Evolutionary conservation across 2,113 vertebrate species (phyloP).

Genomic region (Neopipo cinnamomea): DNA sequence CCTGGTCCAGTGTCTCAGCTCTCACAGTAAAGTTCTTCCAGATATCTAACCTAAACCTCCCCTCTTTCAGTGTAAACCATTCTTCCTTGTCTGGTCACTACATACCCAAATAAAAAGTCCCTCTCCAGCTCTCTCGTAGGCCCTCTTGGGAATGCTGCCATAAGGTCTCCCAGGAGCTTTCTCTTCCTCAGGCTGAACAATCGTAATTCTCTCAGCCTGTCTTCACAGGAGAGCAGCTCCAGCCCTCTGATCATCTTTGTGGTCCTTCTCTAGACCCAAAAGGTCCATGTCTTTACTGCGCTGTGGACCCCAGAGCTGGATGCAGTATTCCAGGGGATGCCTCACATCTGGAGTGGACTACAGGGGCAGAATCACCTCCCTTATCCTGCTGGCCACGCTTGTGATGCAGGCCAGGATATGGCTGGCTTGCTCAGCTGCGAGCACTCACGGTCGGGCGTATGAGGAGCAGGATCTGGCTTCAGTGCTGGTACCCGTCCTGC

Average conservation of each 20-base stretch:
- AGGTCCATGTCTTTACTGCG: neutral
- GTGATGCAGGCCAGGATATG: neutral
- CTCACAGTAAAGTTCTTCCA: neutral
- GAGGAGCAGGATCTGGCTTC: neutral
- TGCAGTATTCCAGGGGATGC: neutral
- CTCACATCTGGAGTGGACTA: neutral
- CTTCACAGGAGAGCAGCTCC: neutral
- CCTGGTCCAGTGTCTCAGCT: neutral
- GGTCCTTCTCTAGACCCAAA: neutral
- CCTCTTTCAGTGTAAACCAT: neutral
- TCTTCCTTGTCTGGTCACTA: neutral
- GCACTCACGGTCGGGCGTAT: too few relatives aligned
- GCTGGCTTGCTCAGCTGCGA: neutral
- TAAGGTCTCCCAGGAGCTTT: neutral
- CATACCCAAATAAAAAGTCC: neutral
- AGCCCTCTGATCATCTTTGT: neutral
- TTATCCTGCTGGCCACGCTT: neutral
- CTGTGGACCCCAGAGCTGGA: neutral
- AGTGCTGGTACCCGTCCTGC: fast-evolving
- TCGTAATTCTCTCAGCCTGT: neutral
- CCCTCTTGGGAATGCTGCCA: neutral
- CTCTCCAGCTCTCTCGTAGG: neutral
- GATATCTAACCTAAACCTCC: neutral
- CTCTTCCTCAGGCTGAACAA: neutral
- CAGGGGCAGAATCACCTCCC: neutral